Conservation (phyloP, 2,113 vertebrate genomes). For the Oryzias javanicus region DNA sequence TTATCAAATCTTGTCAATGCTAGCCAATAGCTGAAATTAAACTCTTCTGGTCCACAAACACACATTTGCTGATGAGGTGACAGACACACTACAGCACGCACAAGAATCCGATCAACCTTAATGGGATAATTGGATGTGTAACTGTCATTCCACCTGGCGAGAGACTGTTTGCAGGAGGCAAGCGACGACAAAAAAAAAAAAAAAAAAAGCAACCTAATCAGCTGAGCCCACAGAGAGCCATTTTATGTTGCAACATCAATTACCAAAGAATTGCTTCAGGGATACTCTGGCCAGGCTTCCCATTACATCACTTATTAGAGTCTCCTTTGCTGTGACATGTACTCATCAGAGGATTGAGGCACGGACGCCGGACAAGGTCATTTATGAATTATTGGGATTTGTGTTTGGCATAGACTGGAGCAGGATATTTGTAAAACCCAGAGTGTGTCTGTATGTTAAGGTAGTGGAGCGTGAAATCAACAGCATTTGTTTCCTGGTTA, state of each 20-base stretch:
- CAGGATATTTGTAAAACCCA: neutral
- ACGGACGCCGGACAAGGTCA: slow-evolving; percentile 51
- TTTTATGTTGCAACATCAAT: slow-evolving; percentile 72
- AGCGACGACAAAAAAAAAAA: slow-evolving; percentile 16
- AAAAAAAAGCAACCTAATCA: slow-evolving; percentile 62
- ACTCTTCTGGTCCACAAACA: neutral
- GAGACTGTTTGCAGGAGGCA: slow-evolving; percentile 41
- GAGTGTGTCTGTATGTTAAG: slow-evolving; percentile 22
- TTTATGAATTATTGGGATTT: slow-evolving; percentile 66
- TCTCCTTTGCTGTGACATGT: slow-evolving; percentile 69
- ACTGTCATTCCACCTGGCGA: slow-evolving; percentile 56
- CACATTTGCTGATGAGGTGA: slow-evolving; percentile 11
- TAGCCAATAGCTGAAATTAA: slow-evolving; percentile 10
- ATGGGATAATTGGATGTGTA: slow-evolving; percentile 67
- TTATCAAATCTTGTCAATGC: too few relatives aligned
- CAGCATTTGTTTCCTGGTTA: slow-evolving; percentile 17
- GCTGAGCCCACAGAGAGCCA: slow-evolving; percentile 58
- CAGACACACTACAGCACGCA: slow-evolving; percentile 18
- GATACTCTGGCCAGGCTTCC: slow-evolving; percentile 60
- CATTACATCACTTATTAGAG: slow-evolving; percentile 70
- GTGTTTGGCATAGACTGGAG: slow-evolving; percentile 43
- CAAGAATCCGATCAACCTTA: slow-evolving; percentile 29
- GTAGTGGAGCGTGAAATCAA: slow-evolving; percentile 18
- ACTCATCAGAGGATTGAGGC: slow-evolving; percentile 68
- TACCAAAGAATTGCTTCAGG: slow-evolving; percentile 72